Evolutionary conservation across 2,797 vertebrate species (phyloP).

Genomic region (Alauda arvensis): DNA sequence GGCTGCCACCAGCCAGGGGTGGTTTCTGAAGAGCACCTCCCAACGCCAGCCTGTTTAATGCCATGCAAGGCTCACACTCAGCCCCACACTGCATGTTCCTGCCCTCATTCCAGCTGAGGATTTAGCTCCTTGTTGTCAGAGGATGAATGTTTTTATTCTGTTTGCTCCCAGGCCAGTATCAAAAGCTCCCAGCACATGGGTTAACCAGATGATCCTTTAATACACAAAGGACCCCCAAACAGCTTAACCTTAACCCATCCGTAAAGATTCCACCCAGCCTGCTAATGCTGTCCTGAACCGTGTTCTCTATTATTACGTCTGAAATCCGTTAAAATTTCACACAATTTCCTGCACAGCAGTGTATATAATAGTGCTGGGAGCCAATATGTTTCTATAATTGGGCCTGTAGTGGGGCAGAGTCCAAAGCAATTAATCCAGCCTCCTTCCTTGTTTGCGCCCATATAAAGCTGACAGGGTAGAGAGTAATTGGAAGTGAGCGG

Average conservation of each 20-base stretch:
- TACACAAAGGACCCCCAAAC: constrained; percentile 72
- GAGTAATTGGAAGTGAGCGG: constrained; percentile 95
- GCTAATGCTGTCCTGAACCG: constrained; percentile 68
- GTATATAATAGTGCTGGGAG: constrained; percentile 88
- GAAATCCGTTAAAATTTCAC: constrained; percentile 94
- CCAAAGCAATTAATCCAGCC: constrained; percentile 99
- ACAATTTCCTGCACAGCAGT: constrained; percentile 98
- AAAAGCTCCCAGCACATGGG: constrained; percentile 64
- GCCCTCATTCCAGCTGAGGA: constrained; percentile 3
- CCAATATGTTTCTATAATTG: constrained; percentile 99
- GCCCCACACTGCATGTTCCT: background rate
- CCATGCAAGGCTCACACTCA: background rate
- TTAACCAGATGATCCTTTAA: constrained; percentile 77
- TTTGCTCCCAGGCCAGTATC: constrained; percentile 61
- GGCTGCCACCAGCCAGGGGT: background rate
- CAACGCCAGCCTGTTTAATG: background rate
- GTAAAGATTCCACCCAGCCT: constrained; percentile 61
- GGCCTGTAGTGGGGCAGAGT: constrained; percentile 95
- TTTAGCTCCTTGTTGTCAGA: constrained; percentile 57
- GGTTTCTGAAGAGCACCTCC: background rate
- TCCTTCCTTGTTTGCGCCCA: constrained; percentile 92
- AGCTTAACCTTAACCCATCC: constrained; percentile 71
- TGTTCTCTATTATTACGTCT: constrained; percentile 83
- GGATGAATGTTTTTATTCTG: constrained; percentile 57
- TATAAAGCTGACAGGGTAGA: constrained; percentile 91